Evolutionary conservation across 2,888 invertebrate genomes (phyloP).

Genomic region (Sisyra terminalis): DNA sequence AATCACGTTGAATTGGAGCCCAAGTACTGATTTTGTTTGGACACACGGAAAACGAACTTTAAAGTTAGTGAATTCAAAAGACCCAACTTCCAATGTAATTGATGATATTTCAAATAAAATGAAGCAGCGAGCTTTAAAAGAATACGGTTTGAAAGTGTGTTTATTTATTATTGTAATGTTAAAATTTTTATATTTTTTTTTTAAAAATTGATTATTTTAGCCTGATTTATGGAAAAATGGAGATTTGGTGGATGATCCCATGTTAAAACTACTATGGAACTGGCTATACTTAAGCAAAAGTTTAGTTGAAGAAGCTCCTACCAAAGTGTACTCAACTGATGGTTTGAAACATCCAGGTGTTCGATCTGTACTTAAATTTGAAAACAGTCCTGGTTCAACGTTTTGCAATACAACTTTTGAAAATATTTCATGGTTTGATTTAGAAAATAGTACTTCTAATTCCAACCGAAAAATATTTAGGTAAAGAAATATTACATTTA

Average conservation of each 20-base stretch:
- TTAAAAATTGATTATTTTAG: constrained; percentile 24
- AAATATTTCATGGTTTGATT: constrained; percentile 43
- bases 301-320: constrained; percentile 45
- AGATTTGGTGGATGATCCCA: constrained; percentile 55
- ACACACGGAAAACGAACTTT: constrained; percentile 51
- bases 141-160: constrained; percentile 65
- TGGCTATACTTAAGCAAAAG: constrained; percentile 60
- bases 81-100: constrained; percentile 20
- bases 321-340: constrained; percentile 31
- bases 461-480: constrained; percentile 35
- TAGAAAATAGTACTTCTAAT: constrained; percentile 34
- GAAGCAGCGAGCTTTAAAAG: constrained; percentile 47
- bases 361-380: constrained; percentile 35
- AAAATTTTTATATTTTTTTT: constrained; percentile 1
- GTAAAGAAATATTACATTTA: constrained; percentile 21
- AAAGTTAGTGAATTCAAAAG: constrained; percentile 37
- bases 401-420: constrained; percentile 36
- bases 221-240: constrained; percentile 65
- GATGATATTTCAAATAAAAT: constrained; percentile 60
- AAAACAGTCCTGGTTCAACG: constrained; percentile 23
- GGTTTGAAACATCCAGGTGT: constrained; percentile 47
- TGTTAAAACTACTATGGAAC: constrained; percentile 67
- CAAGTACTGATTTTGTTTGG: constrained; percentile 56
- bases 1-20: constrained; percentile 68
- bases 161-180: constrained; percentile 4